Conservation (phyloP, 2,797 vertebrate genomes). For the Fundulus diaphanus region DNA sequence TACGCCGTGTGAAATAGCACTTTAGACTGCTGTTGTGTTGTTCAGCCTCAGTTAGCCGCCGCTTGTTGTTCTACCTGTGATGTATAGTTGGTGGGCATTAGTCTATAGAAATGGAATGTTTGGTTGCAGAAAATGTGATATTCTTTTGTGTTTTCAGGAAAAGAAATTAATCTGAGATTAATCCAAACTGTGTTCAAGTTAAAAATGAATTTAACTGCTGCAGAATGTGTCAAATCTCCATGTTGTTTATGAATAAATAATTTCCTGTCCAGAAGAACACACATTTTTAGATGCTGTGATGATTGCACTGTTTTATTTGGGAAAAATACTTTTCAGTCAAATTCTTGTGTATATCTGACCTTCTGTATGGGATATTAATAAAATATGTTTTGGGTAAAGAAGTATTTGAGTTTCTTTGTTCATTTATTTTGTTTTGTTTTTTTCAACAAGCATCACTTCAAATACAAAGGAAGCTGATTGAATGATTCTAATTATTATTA, state of each 20-base stretch:
- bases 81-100: not conserved
- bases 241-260: not conserved
- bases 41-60: conserved; percentile 13
- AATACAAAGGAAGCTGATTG: not conserved
- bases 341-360: conserved; percentile 19
- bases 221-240: not conserved
- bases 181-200: not conserved
- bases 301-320: conserved; percentile 65
- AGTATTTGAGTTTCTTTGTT: not conserved
- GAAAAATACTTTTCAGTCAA: not conserved
- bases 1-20: conserved; percentile 58
- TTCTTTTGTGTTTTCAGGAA: not conserved
- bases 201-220: not conserved
- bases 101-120: conserved; percentile 21
- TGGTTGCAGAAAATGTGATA: not conserved
- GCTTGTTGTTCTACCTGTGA: not conserved
- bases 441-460: not conserved
- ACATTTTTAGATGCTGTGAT: conserved; percentile 53
- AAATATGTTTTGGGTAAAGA: conserved; percentile 6
- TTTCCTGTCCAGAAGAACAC: conserved; percentile 1
- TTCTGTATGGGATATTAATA: conserved; percentile 24
- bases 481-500: too few species aligned
- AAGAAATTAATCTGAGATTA: not conserved
- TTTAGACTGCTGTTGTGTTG: conserved; percentile 52
- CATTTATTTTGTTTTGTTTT: not conserved